Evolutionary conservation across 1,140 invertebrate genomes (phyloP), one percentile per base, ranked within the genome.

Genomic region (Drosophila malerkotliana): DNA sequence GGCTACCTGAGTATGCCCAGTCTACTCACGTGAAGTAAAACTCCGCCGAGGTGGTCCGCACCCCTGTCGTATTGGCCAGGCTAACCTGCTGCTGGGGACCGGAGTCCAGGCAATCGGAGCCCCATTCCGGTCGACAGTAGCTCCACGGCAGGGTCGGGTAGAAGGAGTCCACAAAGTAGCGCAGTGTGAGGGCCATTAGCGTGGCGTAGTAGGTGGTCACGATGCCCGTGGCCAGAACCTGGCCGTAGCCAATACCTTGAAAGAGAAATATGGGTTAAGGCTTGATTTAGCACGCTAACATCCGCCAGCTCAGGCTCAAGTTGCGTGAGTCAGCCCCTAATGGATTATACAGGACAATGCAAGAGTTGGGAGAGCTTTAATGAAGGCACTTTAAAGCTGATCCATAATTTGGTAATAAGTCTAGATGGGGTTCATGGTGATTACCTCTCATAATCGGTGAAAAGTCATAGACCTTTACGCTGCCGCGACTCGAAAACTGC

Each of bases 181-280:
- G 95, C 10, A 97, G 80, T 0, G 95, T 96, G 80, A 96, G 93
- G 0, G 95, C 94, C 94, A 97, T 95, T 53, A 97, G 92, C 1
- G 95, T 94, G 77, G 95, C 96, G 91, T 97, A 97, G 83, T 97
- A 97, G n/a, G 94, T 94, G 15, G 92, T 92, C 18, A 97, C 94
- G 47, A 95, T 94, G 1, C 94, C 93, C 37, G 94, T 95, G 1
- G 95, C 94, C 57, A 96, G 93, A 55, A 96, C 93, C 93, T 97
- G 96, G 1, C 95, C 95, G 92, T 94, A 95, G 8, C 96, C 96
- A 54, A 97, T 94, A 37, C 96, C 96, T 96, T 41, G 15, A 8
- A 10, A 26, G 32, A 45, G 58, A 53, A 62, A 68, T 56, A 54
- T 8, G 37, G 26, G 48, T 47, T 53, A 47, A 3, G 15, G 15